Percentiles rank a stretch among this genome's conserved stretches.
Conservation (phyloP, 2,797 vertebrate species). For the Dryobates pubescens region DNA sequence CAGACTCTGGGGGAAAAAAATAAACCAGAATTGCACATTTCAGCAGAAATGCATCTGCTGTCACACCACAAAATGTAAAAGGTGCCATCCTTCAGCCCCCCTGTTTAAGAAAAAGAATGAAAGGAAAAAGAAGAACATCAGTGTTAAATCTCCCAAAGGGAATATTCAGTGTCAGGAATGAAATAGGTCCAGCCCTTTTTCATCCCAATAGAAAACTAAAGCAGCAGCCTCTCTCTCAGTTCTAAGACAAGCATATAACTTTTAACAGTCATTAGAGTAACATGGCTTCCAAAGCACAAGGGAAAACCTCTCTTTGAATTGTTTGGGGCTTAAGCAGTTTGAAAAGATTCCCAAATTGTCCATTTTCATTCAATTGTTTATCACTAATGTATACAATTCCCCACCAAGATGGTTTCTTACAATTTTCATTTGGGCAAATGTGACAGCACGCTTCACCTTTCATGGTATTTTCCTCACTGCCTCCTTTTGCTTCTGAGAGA, state of each 20-base stretch:
- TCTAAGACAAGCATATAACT: background rate
- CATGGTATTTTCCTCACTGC: background rate
- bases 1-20: background rate
- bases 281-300: background rate
- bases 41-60: background rate
- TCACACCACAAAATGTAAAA: background rate
- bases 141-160: background rate
- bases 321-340: background rate
- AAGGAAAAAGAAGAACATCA: background rate
- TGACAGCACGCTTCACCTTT: background rate
- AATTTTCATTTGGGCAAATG: background rate
- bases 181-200: background rate
- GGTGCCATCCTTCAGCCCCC: background rate
- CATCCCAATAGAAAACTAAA: background rate
- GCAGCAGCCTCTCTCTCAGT: background rate
- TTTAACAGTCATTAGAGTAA: background rate
- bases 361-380: background rate
- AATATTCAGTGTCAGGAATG: background rate
- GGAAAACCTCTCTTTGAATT: background rate
- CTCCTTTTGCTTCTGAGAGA: background rate
- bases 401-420: background rate
- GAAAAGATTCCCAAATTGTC: background rate
- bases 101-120: background rate
- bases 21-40: background rate
- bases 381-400: background rate